Evolutionary conservation across 2,797 vertebrate genomes (phyloP).

Genomic region (Sebastes variabilis): DNA sequence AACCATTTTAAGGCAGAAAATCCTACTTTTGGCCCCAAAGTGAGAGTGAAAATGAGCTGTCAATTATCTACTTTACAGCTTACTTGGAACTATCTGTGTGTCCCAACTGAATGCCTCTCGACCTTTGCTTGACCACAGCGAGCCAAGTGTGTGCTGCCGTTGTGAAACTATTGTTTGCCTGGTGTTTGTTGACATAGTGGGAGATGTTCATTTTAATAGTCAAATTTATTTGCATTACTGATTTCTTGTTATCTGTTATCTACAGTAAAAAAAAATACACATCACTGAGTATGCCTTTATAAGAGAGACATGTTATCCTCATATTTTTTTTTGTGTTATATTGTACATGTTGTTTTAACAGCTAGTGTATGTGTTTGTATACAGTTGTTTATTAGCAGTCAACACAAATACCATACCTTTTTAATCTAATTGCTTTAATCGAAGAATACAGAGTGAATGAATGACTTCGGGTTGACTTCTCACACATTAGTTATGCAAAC

Average conservation of each 20-base stretch:
- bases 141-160: not conserved
- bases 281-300: not conserved
- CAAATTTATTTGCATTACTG: not conserved
- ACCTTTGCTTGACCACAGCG: not conserved
- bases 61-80: not conserved
- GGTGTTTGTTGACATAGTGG: not conserved
- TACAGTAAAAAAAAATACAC: not conserved
- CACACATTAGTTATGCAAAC: not conserved
- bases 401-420: not conserved
- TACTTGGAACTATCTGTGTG: not conserved
- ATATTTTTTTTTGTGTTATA: not conserved
- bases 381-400: not conserved
- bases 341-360: not conserved
- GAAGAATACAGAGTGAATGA: not conserved
- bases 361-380: not conserved
- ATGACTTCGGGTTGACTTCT: no score
- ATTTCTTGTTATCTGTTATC: not conserved
- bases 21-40: not conserved
- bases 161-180: not conserved
- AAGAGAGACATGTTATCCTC: not conserved
- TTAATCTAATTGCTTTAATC: not conserved
- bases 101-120: not conserved
- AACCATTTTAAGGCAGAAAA: not conserved
- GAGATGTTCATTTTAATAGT: not conserved
- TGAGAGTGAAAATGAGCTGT: not conserved